These are phyloP conservation scores for Eidolon dupreanum DNA, from an alignment of 2,797 vertebrate genomes.

Conservation along the genomic window DNA sequence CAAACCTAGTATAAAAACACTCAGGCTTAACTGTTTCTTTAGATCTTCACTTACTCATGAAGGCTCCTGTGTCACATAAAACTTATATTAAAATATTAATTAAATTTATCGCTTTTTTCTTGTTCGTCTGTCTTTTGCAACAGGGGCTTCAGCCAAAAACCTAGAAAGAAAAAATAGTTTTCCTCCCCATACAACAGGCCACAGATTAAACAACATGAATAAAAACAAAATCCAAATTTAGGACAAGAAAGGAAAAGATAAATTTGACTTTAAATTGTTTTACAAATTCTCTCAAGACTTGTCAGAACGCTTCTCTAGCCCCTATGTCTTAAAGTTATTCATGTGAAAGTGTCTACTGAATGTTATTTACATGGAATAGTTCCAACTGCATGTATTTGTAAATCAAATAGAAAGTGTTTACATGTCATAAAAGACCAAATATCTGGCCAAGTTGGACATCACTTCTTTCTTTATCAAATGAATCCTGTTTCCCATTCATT, in stretches of 20 bases:
- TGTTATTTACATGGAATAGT: neutral
- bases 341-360: neutral
- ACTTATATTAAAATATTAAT: neutral
- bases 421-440: neutral
- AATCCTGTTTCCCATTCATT: neutral
- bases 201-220: constrained; percentile 55
- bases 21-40: neutral
- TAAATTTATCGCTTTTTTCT: neutral
- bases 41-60: neutral
- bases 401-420: constrained; percentile 2
- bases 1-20: neutral
- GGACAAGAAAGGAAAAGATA: neutral
- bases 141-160: neutral
- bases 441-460: neutral
- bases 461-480: neutral
- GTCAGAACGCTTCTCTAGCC: neutral
- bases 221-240: constrained; percentile 58
- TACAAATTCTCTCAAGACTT: neutral
- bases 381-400: neutral
- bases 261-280: constrained; percentile 21
- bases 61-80: neutral
- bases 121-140: neutral
- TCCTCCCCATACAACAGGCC: constrained; percentile 24
- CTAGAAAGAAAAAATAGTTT: neutral
- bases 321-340: neutral